Conservation (phyloP, 2,797 vertebrate species). For the Sarcoramphus papa region DNA sequence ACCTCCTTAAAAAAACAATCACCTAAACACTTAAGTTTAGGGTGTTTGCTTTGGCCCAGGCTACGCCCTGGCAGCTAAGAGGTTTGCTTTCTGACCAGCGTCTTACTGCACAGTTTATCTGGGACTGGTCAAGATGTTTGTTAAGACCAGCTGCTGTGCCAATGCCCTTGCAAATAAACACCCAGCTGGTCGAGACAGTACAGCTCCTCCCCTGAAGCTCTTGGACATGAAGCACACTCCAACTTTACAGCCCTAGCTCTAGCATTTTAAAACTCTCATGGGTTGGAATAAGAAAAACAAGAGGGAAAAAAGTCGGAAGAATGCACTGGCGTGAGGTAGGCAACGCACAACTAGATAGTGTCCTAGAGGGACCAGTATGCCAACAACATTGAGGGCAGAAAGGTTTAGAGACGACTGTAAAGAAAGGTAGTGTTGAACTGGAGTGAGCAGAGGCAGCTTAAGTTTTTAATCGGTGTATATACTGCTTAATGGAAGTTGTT, state of each 20-base stretch:
- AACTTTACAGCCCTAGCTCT: neutral
- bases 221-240: neutral
- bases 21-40: neutral
- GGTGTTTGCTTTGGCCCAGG: neutral
- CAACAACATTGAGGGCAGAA: neutral
- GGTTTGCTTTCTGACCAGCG: neutral
- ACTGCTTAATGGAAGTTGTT: neutral
- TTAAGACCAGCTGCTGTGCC: neutral
- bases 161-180: neutral
- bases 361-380: neutral
- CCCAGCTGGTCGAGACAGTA: neutral
- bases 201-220: neutral
- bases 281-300: neutral
- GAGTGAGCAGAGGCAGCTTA: neutral
- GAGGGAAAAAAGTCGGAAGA: neutral
- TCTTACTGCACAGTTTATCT: neutral
- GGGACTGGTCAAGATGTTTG: neutral
- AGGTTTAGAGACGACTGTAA: neutral
- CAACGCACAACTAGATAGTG: neutral
- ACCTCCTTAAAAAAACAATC: neutral
- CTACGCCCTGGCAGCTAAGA: neutral
- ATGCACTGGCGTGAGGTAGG: neutral
- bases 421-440: neutral
- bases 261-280: neutral
- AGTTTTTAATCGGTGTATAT: fast-evolving